Evolutionary conservation across 2,888 invertebrate genomes (phyloP).

Genomic region (Anticlea derivata): DNA sequence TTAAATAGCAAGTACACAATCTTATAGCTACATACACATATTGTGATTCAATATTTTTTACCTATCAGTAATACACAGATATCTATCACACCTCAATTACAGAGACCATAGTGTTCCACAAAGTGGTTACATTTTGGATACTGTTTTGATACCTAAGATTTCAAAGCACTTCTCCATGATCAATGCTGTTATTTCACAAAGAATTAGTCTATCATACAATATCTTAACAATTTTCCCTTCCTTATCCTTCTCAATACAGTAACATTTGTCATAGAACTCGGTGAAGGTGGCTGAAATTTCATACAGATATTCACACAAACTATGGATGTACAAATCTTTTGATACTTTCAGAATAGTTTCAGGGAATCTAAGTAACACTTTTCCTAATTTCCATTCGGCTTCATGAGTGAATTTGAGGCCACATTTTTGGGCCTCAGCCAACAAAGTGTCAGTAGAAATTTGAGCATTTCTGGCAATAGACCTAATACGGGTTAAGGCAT

Average conservation of each 20-base stretch:
- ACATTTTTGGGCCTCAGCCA: constrained; percentile 83
- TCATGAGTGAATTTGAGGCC: constrained; percentile 91
- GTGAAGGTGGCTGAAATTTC: constrained; percentile 96
- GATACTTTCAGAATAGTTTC: constrained; percentile 93
- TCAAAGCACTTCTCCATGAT: constrained; percentile 94
- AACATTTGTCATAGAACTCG: constrained; percentile 99
- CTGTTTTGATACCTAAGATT: constrained; percentile 95
- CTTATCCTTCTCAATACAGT: constrained; percentile 97
- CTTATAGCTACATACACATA: constrained; percentile 1
- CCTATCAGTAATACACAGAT: constrained; percentile 7
- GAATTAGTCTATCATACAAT: constrained; percentile 92
- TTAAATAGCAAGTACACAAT: not conserved
- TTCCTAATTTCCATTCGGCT: constrained; percentile 97
- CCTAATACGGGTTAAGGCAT: constrained; percentile 96
- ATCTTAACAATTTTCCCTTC: constrained; percentile 92
- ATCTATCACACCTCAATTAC: constrained; percentile 5
- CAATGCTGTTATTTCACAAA: constrained; percentile 96
- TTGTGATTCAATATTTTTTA: constrained; percentile 3
- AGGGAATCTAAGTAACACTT: constrained; percentile 92
- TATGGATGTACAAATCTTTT: constrained; percentile 92
- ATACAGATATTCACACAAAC: constrained; percentile 97
- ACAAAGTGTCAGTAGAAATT: constrained; percentile 84
- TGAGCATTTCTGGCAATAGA: constrained; percentile 94
- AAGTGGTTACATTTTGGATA: constrained; percentile 92
- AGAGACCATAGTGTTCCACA: constrained; percentile 1